A percentile compares a stretch with the other conserved stretches of the same genome.
Conservation (phyloP, 2,113 vertebrate species). For the Orthonyx spaldingii region DNA sequence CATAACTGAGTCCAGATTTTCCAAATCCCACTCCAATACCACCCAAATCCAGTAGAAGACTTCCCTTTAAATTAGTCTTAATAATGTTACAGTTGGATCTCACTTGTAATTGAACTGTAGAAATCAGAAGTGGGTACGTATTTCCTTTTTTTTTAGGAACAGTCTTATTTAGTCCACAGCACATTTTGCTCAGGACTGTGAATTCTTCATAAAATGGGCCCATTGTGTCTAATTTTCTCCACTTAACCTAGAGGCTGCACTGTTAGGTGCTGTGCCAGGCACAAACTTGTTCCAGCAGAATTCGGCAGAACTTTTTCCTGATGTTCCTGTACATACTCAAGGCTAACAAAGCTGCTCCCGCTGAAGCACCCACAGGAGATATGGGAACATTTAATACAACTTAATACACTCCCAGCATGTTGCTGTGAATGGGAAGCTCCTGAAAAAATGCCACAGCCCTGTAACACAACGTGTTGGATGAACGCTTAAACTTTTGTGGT, state of each 20-base stretch:
- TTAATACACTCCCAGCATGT: accelerated
- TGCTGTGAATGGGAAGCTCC: neutral
- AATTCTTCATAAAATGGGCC: constrained; percentile 1
- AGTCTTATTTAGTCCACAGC: neutral
- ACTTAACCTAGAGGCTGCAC: neutral
- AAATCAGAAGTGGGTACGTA: neutral
- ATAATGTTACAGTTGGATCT: neutral
- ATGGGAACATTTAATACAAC: neutral
- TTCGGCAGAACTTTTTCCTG: neutral
- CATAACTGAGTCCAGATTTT: neutral
- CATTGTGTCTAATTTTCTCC: constrained; percentile 33
- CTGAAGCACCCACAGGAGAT: neutral
- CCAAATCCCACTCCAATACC: neutral
- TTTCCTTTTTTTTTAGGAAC: neutral
- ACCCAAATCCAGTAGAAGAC: neutral
- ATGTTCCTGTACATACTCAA: neutral
- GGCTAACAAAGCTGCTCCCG: neutral
- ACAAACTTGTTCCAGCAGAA: neutral
- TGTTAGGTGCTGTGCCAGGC: neutral
- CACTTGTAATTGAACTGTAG: neutral
- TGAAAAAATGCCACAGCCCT: neutral
- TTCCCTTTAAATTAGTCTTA: neutral
- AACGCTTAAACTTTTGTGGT: neutral
- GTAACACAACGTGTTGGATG: neutral
- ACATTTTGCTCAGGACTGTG: neutral